Evolutionary conservation across 2,888 invertebrate genomes (phyloP), one percentile per base, ranked within the genome.

Genomic region (Clanis bilineata): DNA sequence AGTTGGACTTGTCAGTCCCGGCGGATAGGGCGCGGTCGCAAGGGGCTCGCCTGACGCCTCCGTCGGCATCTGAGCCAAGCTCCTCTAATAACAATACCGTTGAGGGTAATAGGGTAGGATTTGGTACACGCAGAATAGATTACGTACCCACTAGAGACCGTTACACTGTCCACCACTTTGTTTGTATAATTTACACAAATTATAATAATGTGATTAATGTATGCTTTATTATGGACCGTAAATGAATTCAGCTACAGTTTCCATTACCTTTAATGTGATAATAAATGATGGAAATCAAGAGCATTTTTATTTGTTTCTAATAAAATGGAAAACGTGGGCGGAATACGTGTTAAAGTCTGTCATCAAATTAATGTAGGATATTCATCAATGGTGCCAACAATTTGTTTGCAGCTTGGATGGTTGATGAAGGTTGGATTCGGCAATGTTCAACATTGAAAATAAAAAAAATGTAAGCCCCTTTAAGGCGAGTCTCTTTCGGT

Each of bases 41-140:
- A 62, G 67, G 66, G 65, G 59, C 63, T 64, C 65, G 65, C 69
- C 72, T 67, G n/a, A n/a, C n/a, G n/a, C n/a, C n/a, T 67, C 41
- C 18, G 4, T 10, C 18, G 3, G 5, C 12, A 18, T 38, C 25
- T 67, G 64, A 65, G 61, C 68, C 67, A 71, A 65, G 64, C 69
- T 67, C 71, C 72, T 71, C 70, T 81, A 79, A 79, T 78, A 81
- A 76, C 79, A 80, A 79, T 77, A 76, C 75, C 74, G 73, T 76
- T 76, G 76, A 77, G 77, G 76, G 74, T 78, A 79, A 81, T 79
- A 82, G 76, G 78, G 76, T 79, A 76, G 75, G 82, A 77, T 80
- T 80, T 80, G 71, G 71, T 71, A 76, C 75, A 74, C 74, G 71
- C 71, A 76, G 75, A 77, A 77, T 79, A 80, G 76, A 80, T 81